These are phyloP conservation scores for Channa maculata DNA, from an alignment of 2,113 vertebrate species.

Conservation along the genomic window DNA sequence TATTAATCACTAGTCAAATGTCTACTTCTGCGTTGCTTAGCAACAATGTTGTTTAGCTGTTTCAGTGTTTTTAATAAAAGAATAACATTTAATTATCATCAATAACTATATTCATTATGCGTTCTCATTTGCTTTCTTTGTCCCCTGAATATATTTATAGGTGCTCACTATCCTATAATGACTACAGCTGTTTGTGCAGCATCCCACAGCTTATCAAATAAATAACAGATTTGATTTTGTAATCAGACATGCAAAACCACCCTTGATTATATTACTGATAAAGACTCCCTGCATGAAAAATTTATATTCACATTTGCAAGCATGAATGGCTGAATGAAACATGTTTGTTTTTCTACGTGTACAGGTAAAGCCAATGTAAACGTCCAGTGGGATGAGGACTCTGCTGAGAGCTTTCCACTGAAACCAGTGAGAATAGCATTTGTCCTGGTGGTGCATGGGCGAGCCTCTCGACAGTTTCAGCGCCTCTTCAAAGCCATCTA, in stretches of 20 bases:
- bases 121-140: constrained; percentile 23
- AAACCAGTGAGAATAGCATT: constrained; percentile 95
- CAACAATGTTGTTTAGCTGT: constrained; percentile 40
- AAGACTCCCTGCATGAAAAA: neutral
- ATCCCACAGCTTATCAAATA: constrained; percentile 15
- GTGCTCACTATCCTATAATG: constrained; percentile 6
- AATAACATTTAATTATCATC: constrained; percentile 43
- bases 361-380: constrained; percentile 94
- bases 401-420: constrained; percentile 87
- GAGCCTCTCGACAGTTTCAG: constrained; percentile 94
- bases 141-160: constrained; percentile 6
- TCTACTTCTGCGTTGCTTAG: constrained; percentile 35
- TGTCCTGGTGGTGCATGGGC: constrained; percentile 95
- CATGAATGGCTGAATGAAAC: too few relatives aligned
- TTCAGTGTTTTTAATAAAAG: constrained; percentile 27
- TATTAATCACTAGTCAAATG: constrained; percentile 41
- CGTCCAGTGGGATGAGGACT: constrained; percentile 96
- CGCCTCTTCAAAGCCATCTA: constrained; percentile 99
- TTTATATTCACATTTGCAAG: neutral
- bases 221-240: constrained; percentile 38
- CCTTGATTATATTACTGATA: constrained; percentile 8
- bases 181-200: constrained; percentile 8
- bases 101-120: constrained; percentile 33
- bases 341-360: constrained; percentile 3
- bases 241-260: constrained; percentile 28